phyloP scores from a whole-genome alignment of 2,113 vertebrate genomes.

The Rallus limicola region DNA sequence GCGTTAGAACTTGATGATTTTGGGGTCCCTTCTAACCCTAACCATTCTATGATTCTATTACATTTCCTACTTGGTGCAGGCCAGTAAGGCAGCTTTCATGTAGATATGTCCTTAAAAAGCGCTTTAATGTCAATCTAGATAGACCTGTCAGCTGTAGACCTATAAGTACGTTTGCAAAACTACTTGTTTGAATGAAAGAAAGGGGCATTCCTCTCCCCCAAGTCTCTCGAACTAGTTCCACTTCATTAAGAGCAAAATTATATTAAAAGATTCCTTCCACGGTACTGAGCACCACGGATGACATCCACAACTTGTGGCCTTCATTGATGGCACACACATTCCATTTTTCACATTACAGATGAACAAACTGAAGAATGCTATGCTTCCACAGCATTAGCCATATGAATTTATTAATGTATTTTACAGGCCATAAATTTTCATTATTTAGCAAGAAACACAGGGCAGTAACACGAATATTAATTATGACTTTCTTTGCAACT shows the following conservation, averaged over 20 bases:
- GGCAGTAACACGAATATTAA: not conserved
- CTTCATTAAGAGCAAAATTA: not conserved
- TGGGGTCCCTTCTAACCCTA: too few species aligned
- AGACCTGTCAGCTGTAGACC: not conserved
- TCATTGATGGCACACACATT: not conserved
- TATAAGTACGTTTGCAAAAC: not conserved
- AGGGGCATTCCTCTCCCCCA: not conserved
- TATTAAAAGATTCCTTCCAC: not conserved
- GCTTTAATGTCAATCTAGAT: not conserved
- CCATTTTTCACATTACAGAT: not conserved
- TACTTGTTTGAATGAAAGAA: not conserved
- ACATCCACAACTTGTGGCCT: not conserved
- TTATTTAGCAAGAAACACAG: not conserved
- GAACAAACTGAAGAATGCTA: not conserved
- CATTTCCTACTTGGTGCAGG: not conserved
- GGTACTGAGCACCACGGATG: not conserved
- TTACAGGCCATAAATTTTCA: not conserved
- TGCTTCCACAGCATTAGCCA: not conserved
- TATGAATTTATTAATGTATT: not conserved
- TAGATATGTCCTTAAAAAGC: not conserved
- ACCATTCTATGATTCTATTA: not conserved
- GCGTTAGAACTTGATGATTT: too few species aligned
- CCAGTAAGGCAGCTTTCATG: not conserved
- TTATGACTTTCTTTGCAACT: not conserved
- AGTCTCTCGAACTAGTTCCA: not conserved